Evolutionary conservation across 2,888 invertebrate genomes (phyloP).

Genomic region (Clistopyga incitator): DNA sequence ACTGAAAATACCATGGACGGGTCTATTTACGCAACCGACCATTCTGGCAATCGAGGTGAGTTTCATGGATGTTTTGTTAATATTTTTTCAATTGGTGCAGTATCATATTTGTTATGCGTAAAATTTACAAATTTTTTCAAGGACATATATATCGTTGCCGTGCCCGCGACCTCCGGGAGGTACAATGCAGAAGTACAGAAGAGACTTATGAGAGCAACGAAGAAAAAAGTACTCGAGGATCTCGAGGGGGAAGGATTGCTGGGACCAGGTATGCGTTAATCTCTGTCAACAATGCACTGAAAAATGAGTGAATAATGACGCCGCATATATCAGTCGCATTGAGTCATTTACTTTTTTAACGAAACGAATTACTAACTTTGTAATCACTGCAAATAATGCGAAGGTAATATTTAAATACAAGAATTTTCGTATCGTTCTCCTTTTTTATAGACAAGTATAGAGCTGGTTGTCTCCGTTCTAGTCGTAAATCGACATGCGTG

Average conservation of each 20-base stretch:
- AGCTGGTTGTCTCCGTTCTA: too few species aligned
- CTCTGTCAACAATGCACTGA: not conserved
- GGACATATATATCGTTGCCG: conserved; percentile 91
- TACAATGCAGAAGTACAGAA: conserved; percentile 91
- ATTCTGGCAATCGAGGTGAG: conserved; percentile 88
- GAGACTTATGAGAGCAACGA: conserved; percentile 89
- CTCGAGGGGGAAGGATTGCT: conserved; percentile 87
- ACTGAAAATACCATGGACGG: conserved; percentile 92
- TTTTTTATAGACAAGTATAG: too few species aligned
- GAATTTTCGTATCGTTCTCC: too few species aligned
- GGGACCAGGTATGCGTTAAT: conserved; percentile 75
- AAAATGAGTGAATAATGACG: too few species aligned
- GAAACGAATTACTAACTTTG: too few species aligned
- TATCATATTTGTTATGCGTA: not conserved
- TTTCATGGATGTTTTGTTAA: not conserved
- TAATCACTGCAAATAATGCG: too few species aligned
- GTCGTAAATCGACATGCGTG: too few species aligned
- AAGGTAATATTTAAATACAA: too few species aligned
- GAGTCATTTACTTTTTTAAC: too few species aligned
- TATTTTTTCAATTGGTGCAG: not conserved
- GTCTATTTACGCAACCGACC: conserved; percentile 90
- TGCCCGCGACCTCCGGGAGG: conserved; percentile 89
- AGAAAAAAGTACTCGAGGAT: conserved; percentile 89
- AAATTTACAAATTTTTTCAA: conserved; percentile 67
- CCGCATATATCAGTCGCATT: too few species aligned